Evolutionary conservation across 2,888 invertebrate genomes (phyloP).

Genomic region (Petrolisthes manimaculis): DNA sequence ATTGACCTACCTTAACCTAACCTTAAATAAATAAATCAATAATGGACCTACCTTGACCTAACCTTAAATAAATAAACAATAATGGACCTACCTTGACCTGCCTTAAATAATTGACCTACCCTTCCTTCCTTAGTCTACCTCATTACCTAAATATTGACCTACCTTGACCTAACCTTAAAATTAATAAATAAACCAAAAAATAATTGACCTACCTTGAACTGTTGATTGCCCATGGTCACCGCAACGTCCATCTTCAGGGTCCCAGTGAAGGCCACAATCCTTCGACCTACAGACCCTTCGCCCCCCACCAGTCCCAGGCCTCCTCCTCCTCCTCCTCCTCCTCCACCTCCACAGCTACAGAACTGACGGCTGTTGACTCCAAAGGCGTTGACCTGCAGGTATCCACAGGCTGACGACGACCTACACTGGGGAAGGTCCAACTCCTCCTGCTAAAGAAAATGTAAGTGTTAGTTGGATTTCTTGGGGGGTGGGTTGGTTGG

Average conservation of each 20-base stretch:
- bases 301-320: not conserved
- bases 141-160: no score
- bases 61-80: no score
- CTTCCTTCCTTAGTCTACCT: no score
- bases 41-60: no score
- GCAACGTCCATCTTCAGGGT: conserved; percentile 66
- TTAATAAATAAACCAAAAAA: not conserved
- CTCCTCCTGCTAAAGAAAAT: conserved; percentile 39
- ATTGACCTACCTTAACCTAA: no score
- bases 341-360: conserved; percentile 64
- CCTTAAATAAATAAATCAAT: no score
- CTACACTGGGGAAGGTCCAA: conserved; percentile 62
- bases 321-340: not conserved
- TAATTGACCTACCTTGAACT: conserved; percentile 66
- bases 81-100: no score
- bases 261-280: conserved; percentile 24
- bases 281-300: not conserved
- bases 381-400: conserved; percentile 66
- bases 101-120: no score
- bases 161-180: no score
- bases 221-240: conserved; percentile 66
- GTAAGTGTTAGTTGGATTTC: not conserved
- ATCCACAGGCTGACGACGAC: conserved; percentile 66
- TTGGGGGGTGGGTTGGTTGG: not conserved
- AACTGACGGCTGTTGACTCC: conserved; percentile 65